These are phyloP conservation scores for Enteromius mattozi DNA, from an alignment of 2,797 vertebrate species.

Conservation along the genomic window DNA sequence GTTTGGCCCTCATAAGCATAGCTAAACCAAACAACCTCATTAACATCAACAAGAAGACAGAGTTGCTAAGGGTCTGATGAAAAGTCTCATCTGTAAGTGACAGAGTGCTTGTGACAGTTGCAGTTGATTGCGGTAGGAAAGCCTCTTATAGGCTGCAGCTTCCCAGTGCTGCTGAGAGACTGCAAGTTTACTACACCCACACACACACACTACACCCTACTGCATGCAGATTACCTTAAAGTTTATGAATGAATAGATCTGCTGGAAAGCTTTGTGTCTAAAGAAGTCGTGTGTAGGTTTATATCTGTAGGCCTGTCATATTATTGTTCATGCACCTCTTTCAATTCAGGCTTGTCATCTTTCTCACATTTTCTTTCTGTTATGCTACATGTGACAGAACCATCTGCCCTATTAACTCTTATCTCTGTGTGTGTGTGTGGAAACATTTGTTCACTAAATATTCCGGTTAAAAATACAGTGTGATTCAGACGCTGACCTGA, in stretches of 20 bases:
- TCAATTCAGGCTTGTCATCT: not conserved
- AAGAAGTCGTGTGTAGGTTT: not conserved
- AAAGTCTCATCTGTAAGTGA: constrained; percentile 80
- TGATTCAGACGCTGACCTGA: constrained; percentile 2
- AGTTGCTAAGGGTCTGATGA: constrained; percentile 67
- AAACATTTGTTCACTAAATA: constrained; percentile 9
- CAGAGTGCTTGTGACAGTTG: constrained; percentile 83
- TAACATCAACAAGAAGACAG: constrained; percentile 33
- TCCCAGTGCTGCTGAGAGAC: constrained; percentile 52
- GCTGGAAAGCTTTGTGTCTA: not conserved
- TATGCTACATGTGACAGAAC: not conserved
- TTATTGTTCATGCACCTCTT: not conserved
- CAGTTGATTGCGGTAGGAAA: constrained; percentile 78
- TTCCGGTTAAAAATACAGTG: not conserved
- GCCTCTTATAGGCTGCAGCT: constrained; percentile 73
- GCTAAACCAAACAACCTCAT: constrained; percentile 7
- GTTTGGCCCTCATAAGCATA: not conserved
- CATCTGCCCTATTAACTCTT: not conserved
- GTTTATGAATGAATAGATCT: constrained; percentile 5
- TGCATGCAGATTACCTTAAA: not conserved
- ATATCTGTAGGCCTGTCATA: not conserved
- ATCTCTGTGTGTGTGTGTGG: not conserved
- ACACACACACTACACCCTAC: not conserved
- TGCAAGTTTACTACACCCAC: constrained; percentile 46
- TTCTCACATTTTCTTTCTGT: not conserved